Percentiles rank a stretch among this genome's conserved stretches.
phyloP scores from a whole-genome alignment of 2,113 vertebrate genomes.

The Glaucidium brasilianum region DNA sequence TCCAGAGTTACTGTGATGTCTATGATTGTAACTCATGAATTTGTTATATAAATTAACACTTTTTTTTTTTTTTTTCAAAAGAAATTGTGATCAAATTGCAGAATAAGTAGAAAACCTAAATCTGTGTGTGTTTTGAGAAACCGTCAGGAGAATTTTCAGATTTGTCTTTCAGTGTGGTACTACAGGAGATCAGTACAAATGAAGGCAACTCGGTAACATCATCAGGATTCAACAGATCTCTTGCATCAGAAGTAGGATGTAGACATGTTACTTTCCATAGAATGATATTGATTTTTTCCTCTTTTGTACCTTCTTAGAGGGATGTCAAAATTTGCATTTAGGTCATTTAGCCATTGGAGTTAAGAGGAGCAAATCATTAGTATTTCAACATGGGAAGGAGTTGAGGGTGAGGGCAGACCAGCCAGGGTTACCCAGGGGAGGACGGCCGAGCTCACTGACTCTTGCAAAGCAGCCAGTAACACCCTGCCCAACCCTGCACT shows the following conservation, averaged over 20 bases:
- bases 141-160: not conserved
- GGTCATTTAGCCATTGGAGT: not conserved
- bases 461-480: not conserved
- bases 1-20: not conserved
- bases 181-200: not conserved
- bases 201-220: not conserved
- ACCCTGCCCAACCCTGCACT: not conserved
- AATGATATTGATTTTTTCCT: not conserved
- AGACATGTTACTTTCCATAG: not conserved
- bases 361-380: not conserved
- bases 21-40: not conserved
- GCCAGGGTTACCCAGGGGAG: not conserved
- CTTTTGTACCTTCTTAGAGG: not conserved
- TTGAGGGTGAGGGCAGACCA: not conserved
- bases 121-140: not conserved
- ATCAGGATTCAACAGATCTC: not conserved
- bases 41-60: not conserved
- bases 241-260: not conserved
- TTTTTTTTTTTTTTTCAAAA: not conserved
- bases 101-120: not conserved
- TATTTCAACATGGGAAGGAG: not conserved
- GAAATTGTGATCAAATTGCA: not conserved
- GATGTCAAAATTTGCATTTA: not conserved
- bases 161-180: not conserved
- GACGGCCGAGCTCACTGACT: rapidly evolving